These are phyloP conservation scores for Pollenia angustigena DNA, from an alignment of 2,888 invertebrate genomes.

Conservation along the genomic window DNA sequence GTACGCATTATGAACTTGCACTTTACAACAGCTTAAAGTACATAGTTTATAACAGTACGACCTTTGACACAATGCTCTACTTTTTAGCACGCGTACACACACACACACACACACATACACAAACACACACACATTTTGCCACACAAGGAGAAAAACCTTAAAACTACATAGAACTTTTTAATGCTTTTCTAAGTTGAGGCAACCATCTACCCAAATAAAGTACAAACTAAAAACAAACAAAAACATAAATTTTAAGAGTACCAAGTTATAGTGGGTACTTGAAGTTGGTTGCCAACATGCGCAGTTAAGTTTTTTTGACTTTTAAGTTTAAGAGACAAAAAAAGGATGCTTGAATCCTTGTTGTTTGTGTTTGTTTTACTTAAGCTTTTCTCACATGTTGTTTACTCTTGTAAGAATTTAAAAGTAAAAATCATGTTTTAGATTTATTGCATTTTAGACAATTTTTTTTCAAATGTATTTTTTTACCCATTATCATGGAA, in stretches of 20 bases:
- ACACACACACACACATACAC: background rate
- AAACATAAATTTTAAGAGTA: constrained; percentile 34
- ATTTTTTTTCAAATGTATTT: background rate
- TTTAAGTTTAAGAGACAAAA: constrained; percentile 46
- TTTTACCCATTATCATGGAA: background rate
- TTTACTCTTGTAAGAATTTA: constrained; percentile 35
- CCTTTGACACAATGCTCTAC: constrained; percentile 73
- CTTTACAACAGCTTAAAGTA: constrained; percentile 33
- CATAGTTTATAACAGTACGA: constrained; percentile 62
- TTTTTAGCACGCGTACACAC: constrained; percentile 40
- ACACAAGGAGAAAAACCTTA: background rate
- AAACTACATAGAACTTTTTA: constrained; percentile 24
- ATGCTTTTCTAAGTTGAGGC: constrained; percentile 8
- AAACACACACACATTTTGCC: background rate
- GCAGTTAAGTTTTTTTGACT: constrained; percentile 24
- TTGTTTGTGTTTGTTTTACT: constrained; percentile 7
- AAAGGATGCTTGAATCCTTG: constrained; percentile 33
- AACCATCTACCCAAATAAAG: background rate
- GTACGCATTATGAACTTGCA: constrained; percentile 66
- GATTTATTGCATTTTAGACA: constrained; percentile 48
- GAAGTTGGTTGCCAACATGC: constrained; percentile 45
- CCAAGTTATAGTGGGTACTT: background rate
- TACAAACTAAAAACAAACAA: background rate
- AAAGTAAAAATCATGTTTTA: constrained; percentile 51
- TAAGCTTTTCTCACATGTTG: constrained; percentile 29